Evolutionary conservation across 2,888 invertebrate genomes (phyloP), one percentile per base, ranked within the genome.

Genomic region (Agapetus fuscipes): DNA sequence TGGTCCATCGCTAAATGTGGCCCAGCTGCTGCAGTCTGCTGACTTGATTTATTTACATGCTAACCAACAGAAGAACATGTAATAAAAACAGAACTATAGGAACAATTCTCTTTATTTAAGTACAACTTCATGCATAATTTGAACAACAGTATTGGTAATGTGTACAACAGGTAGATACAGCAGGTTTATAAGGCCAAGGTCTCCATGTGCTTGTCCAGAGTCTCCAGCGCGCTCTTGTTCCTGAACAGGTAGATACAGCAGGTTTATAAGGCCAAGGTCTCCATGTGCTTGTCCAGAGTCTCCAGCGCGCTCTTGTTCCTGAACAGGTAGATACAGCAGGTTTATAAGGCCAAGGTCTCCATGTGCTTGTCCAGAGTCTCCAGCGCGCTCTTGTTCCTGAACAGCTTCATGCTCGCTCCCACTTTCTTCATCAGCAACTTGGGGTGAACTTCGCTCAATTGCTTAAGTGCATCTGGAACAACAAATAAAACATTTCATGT

Each of bases 241-340:
- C 77, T 64, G 47, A n/a, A n/a, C n/a, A n/a, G n/a, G n/a, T n/a
- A n/a, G n/a, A n/a, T n/a, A n/a, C n/a, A n/a, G n/a, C n/a, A n/a
- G n/a, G n/a, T n/a, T n/a, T n/a, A n/a, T n/a, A n/a, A n/a, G n/a
- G n/a, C n/a, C n/a, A n/a, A n/a, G 3, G 39, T 27, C 10, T 43
- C 35, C 3, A 47, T 27, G 35, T 52, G 49, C 11, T 50, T 38
- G 17, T 56, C 37, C 12, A 62, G 45, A 38, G 44, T 46, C 5
- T 58, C 53, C 17, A 61, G 30, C 3, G 66, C 74, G 38, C 60
- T 52, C 52, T 76, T 73, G 53, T 80, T 80, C 45, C 77, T 64
- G 47, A 79, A 72, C 32, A 80, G 61, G 34, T 67, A 60, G 45
- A 72, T 71, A 48, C 75, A n/a, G n/a, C n/a, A n/a, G n/a, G n/a